Base-by-base conservation (phyloP, 2,888 invertebrate genomes). In the Scelioninae gen. 2 region DNA sequence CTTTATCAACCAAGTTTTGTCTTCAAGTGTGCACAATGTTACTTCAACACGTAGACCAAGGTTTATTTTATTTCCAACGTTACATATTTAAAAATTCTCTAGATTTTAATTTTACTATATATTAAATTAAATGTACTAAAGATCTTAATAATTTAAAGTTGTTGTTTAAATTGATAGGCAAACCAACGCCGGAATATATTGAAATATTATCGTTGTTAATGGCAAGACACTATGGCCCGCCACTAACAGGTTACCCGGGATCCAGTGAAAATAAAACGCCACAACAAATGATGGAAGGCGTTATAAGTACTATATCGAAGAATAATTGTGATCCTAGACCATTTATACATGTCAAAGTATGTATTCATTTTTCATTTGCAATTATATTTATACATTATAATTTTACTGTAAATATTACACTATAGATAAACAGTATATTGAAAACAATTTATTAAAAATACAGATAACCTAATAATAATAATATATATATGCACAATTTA, bases 301-400 rank as follows among this genome's bases (percentile, higher is more conserved):
- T 86, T 28, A 81, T 85, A 57, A 84, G 80, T 50, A 84, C 84
- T 16, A 71, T 86, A 70, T 80, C 85, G 9, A 79, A 81, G 5
- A 82, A 81, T 58, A 80, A 81, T 61, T 79, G 79, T 57, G 82
- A 84, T 67, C 80, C 84, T 2, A 81, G 81, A 53, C 82, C 85
- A 11, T 86, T 84, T 69, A 84, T 86, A 74, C 85, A 85, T 52
- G 81, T 86, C 64, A 84, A 84, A 81, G 85, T 85, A 78, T 48
- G 19, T 52, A 11, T 10, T 43, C n/a, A n/a, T n/a, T n/a, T n/a
- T n/a, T n/a, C n/a, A n/a, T n/a, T n/a, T n/a, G n/a, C n/a, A n/a
- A n/a, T n/a, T n/a, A n/a, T n/a, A n/a, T n/a, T n/a, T n/a, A n/a
- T n/a, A n/a, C n/a, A n/a, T n/a, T n/a, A n/a, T n/a, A n/a, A n/a